Evolutionary conservation across 2,888 invertebrate species (phyloP).

Genomic region (Leucoptera coffeella): DNA sequence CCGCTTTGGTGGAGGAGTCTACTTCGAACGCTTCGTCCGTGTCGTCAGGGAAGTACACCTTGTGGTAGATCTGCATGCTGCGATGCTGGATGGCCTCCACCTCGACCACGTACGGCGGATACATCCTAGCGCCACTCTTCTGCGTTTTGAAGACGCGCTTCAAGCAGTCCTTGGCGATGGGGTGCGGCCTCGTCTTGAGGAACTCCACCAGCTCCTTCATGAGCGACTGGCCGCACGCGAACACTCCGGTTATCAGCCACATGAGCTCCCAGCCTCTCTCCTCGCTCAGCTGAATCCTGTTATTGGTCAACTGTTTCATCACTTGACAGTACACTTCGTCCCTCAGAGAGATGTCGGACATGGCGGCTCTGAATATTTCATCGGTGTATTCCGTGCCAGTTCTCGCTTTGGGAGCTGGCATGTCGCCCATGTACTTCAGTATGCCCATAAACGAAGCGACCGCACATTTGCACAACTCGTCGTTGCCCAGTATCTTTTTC

Average conservation of each 20-base stretch:
- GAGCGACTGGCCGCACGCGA: conserved; percentile 70
- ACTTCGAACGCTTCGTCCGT: conserved; percentile 94
- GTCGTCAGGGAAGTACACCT: conserved; percentile 93
- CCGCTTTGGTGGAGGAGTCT: conserved; percentile 82
- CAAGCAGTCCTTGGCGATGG: conserved; percentile 75
- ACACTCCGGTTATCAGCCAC: conserved; percentile 85
- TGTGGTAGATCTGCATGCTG: conserved; percentile 91
- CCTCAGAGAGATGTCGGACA: conserved; percentile 68
- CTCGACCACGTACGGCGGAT: conserved; percentile 88
- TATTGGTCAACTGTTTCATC: conserved; percentile 89
- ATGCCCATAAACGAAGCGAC: conserved; percentile 69
- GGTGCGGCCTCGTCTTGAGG: conserved; percentile 64
- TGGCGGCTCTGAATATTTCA: conserved; percentile 74
- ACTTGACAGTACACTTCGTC: conserved; percentile 94
- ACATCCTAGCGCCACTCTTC: conserved; percentile 67
- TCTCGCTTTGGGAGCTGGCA: conserved; percentile 73
- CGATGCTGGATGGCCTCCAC: conserved; percentile 93
- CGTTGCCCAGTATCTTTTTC: conserved; percentile 65
- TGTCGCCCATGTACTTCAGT: conserved; percentile 81
- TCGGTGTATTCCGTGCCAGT: conserved; percentile 81
- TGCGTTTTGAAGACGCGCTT: conserved; percentile 74
- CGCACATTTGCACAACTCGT: conserved; percentile 66
- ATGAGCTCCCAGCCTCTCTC: conserved; percentile 93
- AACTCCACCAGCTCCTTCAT: conserved; percentile 73
- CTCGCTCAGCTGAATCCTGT: conserved; percentile 76